Evolutionary conservation across 1,140 invertebrate genomes (phyloP), one percentile per base, ranked within the genome.

Genomic region (Papilio helenus): DNA sequence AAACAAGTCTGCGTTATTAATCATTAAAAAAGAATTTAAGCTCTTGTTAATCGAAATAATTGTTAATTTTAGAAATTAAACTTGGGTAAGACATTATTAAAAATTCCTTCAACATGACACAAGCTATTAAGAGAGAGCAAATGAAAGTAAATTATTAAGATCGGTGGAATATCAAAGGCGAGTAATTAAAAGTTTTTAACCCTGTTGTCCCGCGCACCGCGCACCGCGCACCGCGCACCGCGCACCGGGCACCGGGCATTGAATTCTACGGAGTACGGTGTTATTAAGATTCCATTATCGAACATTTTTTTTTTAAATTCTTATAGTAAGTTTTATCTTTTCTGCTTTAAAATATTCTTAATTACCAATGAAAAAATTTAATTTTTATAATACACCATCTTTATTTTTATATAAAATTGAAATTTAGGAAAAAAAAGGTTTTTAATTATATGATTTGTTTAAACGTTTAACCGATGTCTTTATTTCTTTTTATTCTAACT

Each of bases 121-220:
- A 72, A 77, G 44, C 76, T 77, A 78, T 81, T 77, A 80, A 80
- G 68, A 23, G 55, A 79, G 18, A 79, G 77, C 76, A 78, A 80
- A 72, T 76, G 68, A 68, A 77, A 77, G 76, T 65, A 65, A 77
- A 77, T 77, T 82, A 78, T 80, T 80, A 72, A 87, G 79, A 79
- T 83, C 80, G 80, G 82, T 85, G 79, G 80, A 84, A 85, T 86
- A 84, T 83, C 87, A 84, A 86, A 84, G 84, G 79, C 83, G 82
- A 80, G 81, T 83, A 88, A 88, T 88, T 87, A 87, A 87, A 88
- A 88, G 73, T 88, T 88, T 39, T 82, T 76, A 79, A 82, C 81
- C 79, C 72, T 81, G 82, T 18, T 81, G 83, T 79, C 80, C 83
- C 82, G 79, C 79, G 51, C 73, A 39, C 34, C 34, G 34, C 34